phyloP scores from a whole-genome alignment of 35 echinoderm and acorn worm species.

The Eucidaris tribuloides region DNA sequence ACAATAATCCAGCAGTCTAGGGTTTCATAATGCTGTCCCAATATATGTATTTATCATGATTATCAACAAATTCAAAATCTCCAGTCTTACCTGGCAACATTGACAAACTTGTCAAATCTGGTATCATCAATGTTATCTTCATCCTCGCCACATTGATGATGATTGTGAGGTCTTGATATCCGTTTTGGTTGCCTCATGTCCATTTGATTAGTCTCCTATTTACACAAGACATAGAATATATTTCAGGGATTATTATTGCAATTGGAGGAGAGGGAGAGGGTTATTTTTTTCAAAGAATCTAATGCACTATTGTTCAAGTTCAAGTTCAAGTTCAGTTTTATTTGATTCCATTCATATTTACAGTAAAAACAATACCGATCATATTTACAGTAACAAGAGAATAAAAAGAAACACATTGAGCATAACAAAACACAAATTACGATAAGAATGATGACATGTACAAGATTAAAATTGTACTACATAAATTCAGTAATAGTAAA shows the following conservation, averaged over 20 bases:
- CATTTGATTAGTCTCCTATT: constrained; percentile 76
- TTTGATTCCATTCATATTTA: background rate
- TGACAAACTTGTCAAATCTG: constrained; percentile 70
- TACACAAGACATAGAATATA: background rate
- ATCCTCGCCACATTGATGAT: constrained; percentile 18
- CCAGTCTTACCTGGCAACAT: constrained; percentile 75
- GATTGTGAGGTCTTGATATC: constrained; percentile 9
- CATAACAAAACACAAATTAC: too few species aligned
- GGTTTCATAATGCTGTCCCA: background rate
- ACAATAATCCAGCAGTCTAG: background rate
- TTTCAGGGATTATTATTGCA: background rate
- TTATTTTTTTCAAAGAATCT: background rate
- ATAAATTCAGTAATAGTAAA: too few species aligned
- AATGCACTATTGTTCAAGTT: background rate
- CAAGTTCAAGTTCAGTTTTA: background rate
- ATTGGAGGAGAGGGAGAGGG: background rate
- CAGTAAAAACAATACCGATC: background rate
- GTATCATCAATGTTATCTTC: constrained; percentile 17
- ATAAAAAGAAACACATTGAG: too few species aligned
- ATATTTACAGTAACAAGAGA: background rate
- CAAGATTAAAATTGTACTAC: too few species aligned
- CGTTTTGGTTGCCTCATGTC: constrained; percentile 40
- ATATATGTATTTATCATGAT: background rate
- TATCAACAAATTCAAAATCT: background rate
- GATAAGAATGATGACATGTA: too few species aligned